Base-by-base conservation (phyloP, 2,888 invertebrate species). In the Acholoe squamosa region DNA sequence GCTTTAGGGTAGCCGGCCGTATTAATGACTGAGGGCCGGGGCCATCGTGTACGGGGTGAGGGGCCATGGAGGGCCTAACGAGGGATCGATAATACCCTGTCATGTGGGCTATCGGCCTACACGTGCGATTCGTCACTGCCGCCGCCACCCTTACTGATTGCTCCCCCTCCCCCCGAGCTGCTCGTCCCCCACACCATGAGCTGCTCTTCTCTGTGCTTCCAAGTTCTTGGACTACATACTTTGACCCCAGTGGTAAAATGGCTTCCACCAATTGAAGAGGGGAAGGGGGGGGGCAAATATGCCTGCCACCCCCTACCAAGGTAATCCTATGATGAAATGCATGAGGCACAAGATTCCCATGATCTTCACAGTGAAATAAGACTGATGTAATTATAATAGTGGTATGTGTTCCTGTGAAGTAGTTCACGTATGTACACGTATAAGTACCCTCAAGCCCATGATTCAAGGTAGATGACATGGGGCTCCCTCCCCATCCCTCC, bases 11-110 rank as follows among this genome's bases (percentile, higher is more conserved):
- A 71, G 71, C 28, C 71, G 71, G 71, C 71, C 71, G 71, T 28
- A 71, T 71, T 71, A 71, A 71, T 71, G 71, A 43, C 76, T 33
- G 34, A 34, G 80, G 14, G 80, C 80, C 12, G 7, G 43, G 80
- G 80, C 31, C 76, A 31, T 25, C 31, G 76, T 76, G 76, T 76
- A n/a, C 25, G 76, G 31, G 76, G 28, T n/a, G 76, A 14, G n/a
- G 28, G 28, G 76, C 28, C 76, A 19, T 5, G 28, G 43, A 14
- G 80, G 34, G 80, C 43, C 80, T 80, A 80, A 80, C 80, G 80
- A 80, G 80, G 80, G 80, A 25, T 80, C 80, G 80, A 80, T 80
- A 80, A 80, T 80, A 80, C 80, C 34, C 80, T 71, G 80, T 43
- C 80, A 80, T 80, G 80, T 80, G 80, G 34, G 34, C 80, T 80